Evolutionary conservation across 1,140 invertebrate genomes (phyloP), one percentile per base, ranked within the genome.

Genomic region (Melanaphis sacchari): DNA sequence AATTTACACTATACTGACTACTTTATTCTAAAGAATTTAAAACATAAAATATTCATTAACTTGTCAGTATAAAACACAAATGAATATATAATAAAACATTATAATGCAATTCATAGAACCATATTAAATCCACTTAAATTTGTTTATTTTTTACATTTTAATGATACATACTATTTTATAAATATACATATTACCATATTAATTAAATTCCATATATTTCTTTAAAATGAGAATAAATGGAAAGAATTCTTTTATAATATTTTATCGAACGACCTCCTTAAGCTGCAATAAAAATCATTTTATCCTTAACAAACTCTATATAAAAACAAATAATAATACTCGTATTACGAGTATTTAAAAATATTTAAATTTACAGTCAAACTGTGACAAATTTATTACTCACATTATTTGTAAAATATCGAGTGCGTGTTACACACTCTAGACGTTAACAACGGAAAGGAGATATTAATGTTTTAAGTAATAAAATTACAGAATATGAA

Each of bases 11-110:
- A 31, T n/a, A 66, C 31, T n/a, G 4, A 76, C 59, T n/a, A n/a
- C 31, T 36, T 84, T 43, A 36, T 89, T 89, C 46, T 36, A 89
- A 89, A 38, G 9, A 15, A 52, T 52, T 89, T 49, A 38, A 36
- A 52, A 89, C 36, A 38, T 38, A 89, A 89, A 89, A 89, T 4
- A 89, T 89, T 46, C 46, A 89, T 89, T 52, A 38, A 89, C 18
- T 52, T 52, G 36, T 38, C n/a, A 3, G 22, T 89, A 52, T n/a
- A 36, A 88, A n/a, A 18, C 31, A 84, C 22, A 26, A 43, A 26
- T 41, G 21, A 84, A 40, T 11, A 41, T 6, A 84, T 59, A 59
- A 26, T 59, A 59, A 26, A 76, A n/a, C 46, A 52, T 52, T n/a
- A 76, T n/a, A n/a, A 76, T 76, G 36, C n/a, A n/a, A 76, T n/a